A percentile compares a stretch with the other conserved stretches of the same genome.
Conservation (phyloP, 2,888 invertebrate species). For the Rotaria socialis region DNA sequence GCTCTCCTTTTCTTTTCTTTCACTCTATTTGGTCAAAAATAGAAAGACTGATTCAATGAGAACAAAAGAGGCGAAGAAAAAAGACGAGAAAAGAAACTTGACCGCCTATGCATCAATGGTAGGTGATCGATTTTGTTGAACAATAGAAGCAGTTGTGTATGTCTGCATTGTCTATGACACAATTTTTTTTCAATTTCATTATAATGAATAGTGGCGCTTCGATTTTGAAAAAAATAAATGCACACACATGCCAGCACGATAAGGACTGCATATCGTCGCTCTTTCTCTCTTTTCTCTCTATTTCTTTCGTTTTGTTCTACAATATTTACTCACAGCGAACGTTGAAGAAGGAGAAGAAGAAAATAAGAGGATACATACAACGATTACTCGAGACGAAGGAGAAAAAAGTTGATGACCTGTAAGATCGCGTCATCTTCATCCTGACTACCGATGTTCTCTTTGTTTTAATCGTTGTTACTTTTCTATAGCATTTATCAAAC, state of each 20-base stretch:
- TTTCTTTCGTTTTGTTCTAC: background rate
- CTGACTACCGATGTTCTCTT: background rate
- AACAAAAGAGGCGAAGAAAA: background rate
- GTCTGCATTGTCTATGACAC: background rate
- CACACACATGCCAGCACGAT: background rate
- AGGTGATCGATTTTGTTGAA: slow-evolving; percentile 14
- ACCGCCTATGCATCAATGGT: background rate
- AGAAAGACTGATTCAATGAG: background rate
- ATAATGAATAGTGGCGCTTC: background rate
- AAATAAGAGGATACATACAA: background rate
- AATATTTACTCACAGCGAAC: background rate
- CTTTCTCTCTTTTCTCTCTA: background rate
- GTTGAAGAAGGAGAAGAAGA: background rate
- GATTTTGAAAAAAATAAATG: background rate
- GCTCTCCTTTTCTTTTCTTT: background rate
- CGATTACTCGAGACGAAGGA: background rate
- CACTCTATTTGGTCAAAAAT: background rate
- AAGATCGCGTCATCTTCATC: background rate
- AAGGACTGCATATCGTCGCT: background rate
- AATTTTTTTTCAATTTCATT: slow-evolving; percentile 14
- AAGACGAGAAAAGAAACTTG: background rate
- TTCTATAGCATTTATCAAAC: background rate
- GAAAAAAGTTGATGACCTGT: background rate
- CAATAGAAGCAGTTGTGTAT: slow-evolving; percentile 4
- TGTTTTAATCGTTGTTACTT: background rate